phyloP scores from a whole-genome alignment of 2,888 invertebrate species.

The Trichacis sp. region DNA sequence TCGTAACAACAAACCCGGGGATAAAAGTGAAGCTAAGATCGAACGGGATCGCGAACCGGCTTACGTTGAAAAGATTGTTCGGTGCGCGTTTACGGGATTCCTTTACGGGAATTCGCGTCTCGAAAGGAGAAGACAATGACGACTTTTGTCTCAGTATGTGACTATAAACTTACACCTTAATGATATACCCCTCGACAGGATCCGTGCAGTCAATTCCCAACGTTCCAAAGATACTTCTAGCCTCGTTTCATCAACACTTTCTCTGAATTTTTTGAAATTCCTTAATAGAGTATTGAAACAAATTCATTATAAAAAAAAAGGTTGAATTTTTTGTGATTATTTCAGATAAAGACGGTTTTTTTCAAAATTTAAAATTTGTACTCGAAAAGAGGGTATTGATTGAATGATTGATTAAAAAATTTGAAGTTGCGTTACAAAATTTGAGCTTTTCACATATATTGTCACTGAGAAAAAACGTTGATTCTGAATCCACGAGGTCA shows the following conservation, averaged over 20 bases:
- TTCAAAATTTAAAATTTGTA: no score
- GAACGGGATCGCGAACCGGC: background rate
- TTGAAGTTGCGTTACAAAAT: no score
- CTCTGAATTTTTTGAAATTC: background rate
- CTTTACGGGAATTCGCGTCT: slow-evolving; percentile 27
- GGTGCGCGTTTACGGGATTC: slow-evolving; percentile 23
- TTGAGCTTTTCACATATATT: background rate
- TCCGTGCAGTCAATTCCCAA: slow-evolving; percentile 38
- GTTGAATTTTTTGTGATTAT: no score
- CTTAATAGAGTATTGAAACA: no score
- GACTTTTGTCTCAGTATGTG: slow-evolving; percentile 24
- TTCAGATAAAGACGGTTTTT: no score
- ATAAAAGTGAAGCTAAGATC: background rate
- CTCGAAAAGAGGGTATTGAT: no score
- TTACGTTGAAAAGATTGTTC: slow-evolving; percentile 30
- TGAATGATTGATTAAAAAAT: no score
- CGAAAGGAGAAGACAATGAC: slow-evolving; percentile 31
- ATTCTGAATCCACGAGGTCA: slow-evolving; percentile 19
- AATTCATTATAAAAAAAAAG: no score
- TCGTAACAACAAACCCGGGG: background rate
- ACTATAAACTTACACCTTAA: slow-evolving; percentile 42
- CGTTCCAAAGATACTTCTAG: slow-evolving; percentile 10
- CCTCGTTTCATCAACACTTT: slow-evolving; percentile 14
- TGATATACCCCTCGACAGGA: slow-evolving; percentile 42
- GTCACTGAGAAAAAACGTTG: slow-evolving; percentile 10